Percentiles rank a stretch among this genome's conserved stretches.
These are phyloP conservation scores for Elysia chlorotica DNA, from an alignment of 1,140 invertebrate species.

Conservation along the genomic window DNA sequence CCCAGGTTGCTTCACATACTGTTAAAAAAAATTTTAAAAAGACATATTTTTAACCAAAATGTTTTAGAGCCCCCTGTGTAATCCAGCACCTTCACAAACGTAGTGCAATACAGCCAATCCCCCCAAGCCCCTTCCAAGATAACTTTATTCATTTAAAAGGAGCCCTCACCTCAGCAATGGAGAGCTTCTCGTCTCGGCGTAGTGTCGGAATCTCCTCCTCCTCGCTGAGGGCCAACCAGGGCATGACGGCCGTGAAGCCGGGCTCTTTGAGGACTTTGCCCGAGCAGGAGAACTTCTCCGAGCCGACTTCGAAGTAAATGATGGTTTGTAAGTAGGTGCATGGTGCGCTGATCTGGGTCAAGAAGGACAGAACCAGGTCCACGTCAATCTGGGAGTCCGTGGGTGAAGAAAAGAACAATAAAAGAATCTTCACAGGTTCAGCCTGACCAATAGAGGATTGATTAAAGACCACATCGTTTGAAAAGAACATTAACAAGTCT, in stretches of 20 bases:
- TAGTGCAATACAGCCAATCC: too few species aligned
- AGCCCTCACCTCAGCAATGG: constrained; percentile 75
- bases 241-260: constrained; percentile 91
- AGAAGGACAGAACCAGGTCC: constrained; percentile 93
- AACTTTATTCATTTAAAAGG: too few species aligned
- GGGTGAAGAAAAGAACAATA: background rate
- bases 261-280: constrained; percentile 88
- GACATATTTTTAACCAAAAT: too few species aligned
- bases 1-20: too few species aligned
- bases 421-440: too few species aligned
- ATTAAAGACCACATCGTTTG: background rate
- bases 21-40: too few species aligned
- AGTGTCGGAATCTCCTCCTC: constrained; percentile 84
- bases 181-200: constrained; percentile 72
- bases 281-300: constrained; percentile 82
- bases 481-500: too few species aligned
- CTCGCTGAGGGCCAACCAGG: constrained; percentile 86
- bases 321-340: constrained; percentile 86
- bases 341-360: constrained; percentile 83
- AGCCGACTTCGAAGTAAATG: constrained; percentile 77
- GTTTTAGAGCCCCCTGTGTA: too few species aligned
- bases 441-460: background rate
- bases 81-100: too few species aligned
- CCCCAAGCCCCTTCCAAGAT: too few species aligned
- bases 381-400: constrained; percentile 92